Base-by-base conservation (phyloP, 2,797 vertebrate species). In the Dendrocincla fuliginosa region DNA sequence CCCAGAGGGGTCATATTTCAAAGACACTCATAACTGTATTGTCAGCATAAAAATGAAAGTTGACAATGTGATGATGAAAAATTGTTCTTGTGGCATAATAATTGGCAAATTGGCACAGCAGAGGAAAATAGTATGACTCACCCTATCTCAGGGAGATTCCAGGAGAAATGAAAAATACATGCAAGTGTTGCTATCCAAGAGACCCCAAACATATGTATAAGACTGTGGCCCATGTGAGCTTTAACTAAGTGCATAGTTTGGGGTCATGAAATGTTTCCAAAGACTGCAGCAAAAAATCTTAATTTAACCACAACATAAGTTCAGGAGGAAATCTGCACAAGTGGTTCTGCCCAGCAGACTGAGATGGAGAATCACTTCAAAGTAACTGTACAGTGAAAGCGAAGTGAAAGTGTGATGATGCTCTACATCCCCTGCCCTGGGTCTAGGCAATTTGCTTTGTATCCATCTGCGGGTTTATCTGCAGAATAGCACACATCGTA, bases 31-130 rank as follows among this genome's bases (percentile, higher is more conserved):
- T 57, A 95, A 94, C 44, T 57, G 41, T 82, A 94, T 82, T 44
- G 90, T 78, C 64, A 61, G 76, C 71, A 94, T 67, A 95, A 94
- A 97, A 97, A 96, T 88, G 25, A 69, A 96, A 89, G 57, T 57
- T 94, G 87, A 94, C 93, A 96, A 95, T 68, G 89, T 42, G 74
- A 94, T 59, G 49, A 95, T 84, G 37, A 96, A 97, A 97, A 92
- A 44, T 81, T 81, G 85, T 78, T 71, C 59, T 71, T 86, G 73
- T 22, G 69, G 49, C 77, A 86, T 81, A 97, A 80, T 68, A 83
- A 81, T 15, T 84, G 50, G 57, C 56, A 90, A 77, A 94, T 30
- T 32, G 14, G 27, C 25, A 89, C 46, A 94, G 70, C 77, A 47
- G 49, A 91, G 64, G 25, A 90, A 76, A 77, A 82, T 1, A 79